Conservation (phyloP, 2,888 invertebrate genomes). For the Metallyticus violacea region DNA sequence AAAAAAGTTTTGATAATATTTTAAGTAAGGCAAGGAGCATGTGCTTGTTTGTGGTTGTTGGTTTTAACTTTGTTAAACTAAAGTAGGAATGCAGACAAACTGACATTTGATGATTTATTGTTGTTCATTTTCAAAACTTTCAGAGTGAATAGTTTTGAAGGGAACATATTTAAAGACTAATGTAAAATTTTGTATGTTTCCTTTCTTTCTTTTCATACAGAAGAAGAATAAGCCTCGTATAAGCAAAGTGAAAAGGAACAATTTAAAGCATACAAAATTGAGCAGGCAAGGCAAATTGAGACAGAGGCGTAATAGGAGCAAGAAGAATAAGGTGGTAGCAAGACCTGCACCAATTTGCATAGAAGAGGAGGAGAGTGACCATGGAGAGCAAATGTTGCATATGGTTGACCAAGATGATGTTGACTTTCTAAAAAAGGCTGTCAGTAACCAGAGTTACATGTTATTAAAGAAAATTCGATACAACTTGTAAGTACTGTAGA, state of each 20-base stretch:
- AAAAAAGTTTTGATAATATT: too few relatives aligned
- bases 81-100: too few relatives aligned
- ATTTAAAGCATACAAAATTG: constrained; percentile 58
- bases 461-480: constrained; percentile 26
- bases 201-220: constrained; percentile 39
- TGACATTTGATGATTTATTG: too few relatives aligned
- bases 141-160: too few relatives aligned
- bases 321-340: constrained; percentile 29
- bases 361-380: constrained; percentile 42
- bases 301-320: constrained; percentile 30
- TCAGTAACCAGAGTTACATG: constrained; percentile 45
- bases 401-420: constrained; percentile 59
- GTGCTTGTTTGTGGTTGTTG: too few relatives aligned
- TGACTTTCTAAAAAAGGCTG: constrained; percentile 50
- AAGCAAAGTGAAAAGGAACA: constrained; percentile 56
- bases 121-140: too few relatives aligned
- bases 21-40: too few relatives aligned
- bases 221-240: constrained; percentile 53
- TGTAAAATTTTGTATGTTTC: too few relatives aligned
- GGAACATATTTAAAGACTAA: too few relatives aligned
- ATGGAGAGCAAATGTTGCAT: constrained; percentile 56
- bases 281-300: constrained; percentile 55
- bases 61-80: too few relatives aligned
- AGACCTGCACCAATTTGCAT: neutral
- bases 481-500: constrained; percentile 30